Evolutionary conservation across 2,113 vertebrate genomes (phyloP).

Genomic region (Corythaixoides concolor): DNA sequence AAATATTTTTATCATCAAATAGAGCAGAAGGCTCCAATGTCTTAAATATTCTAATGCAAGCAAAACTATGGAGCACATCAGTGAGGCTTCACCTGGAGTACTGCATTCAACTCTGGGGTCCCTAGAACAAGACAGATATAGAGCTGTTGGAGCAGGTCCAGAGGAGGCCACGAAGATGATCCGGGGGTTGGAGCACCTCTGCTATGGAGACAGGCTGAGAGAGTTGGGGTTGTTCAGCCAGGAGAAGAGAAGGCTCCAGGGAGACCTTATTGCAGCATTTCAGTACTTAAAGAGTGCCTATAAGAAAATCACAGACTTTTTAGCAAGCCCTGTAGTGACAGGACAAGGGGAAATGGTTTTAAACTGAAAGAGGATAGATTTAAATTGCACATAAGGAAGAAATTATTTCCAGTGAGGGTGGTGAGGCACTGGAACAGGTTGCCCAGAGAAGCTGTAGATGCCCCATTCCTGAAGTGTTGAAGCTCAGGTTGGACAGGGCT

Average conservation of each 20-base stretch:
- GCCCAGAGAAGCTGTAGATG: not conserved
- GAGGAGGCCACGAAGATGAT: not conserved
- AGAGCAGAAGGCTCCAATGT: not conserved
- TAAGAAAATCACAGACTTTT: not conserved
- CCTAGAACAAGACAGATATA: fast-evolving
- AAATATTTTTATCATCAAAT: not conserved
- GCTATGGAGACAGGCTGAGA: not conserved
- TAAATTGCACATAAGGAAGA: not conserved
- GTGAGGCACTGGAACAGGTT: not conserved
- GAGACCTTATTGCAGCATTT: not conserved
- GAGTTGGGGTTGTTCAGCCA: too few species aligned
- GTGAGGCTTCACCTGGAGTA: not conserved
- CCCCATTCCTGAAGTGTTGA: not conserved
- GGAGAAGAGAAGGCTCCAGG: not conserved
- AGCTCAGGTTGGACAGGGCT: not conserved
- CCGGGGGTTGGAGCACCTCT: not conserved
- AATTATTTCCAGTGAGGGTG: fast-evolving
- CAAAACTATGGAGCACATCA: not conserved
- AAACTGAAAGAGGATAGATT: not conserved
- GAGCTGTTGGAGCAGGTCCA: fast-evolving
- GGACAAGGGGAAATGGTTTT: not conserved
- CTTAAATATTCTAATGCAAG: not conserved
- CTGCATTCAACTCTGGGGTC: not conserved
- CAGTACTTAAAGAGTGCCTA: fast-evolving
- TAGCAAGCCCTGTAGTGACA: not conserved